phyloP scores from a whole-genome alignment of 2,888 invertebrate species.

The Trichogramma dendrolimi region DNA sequence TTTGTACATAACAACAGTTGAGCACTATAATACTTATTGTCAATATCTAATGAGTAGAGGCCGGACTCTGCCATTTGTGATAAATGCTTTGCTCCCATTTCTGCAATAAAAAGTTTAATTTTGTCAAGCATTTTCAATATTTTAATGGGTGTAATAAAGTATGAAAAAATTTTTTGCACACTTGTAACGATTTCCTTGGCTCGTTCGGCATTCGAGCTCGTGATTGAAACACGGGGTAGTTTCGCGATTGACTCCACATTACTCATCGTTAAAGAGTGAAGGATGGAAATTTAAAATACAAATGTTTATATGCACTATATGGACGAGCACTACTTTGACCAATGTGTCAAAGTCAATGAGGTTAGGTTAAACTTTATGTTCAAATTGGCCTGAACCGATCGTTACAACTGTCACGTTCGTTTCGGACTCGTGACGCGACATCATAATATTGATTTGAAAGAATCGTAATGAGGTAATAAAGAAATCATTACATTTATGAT shows the following conservation, averaged over 20 bases:
- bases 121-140: neutral
- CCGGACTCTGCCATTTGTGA: slow-evolving; percentile 40
- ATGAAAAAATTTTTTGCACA: slow-evolving; percentile 32
- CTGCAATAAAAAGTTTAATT: slow-evolving; percentile 28
- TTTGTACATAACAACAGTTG: slow-evolving; percentile 59
- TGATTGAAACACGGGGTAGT: slow-evolving; percentile 43
- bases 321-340: no score
- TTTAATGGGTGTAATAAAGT: slow-evolving; percentile 11
- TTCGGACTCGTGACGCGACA: no score
- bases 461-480: no score
- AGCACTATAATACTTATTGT: slow-evolving; percentile 70
- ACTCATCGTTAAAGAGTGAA: slow-evolving; percentile 6
- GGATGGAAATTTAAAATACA: neutral
- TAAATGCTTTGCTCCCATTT: slow-evolving; percentile 42
- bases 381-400: no score
- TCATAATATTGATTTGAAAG: no score
- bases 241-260: slow-evolving; percentile 33
- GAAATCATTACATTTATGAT: no score
- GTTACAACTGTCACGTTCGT: no score
- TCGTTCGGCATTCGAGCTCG: slow-evolving; percentile 38
- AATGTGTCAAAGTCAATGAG: no score
- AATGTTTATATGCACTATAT: neutral
- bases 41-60: slow-evolving; percentile 58
- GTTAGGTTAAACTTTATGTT: no score
- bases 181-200: slow-evolving; percentile 43